These are phyloP conservation scores for Boloria selene DNA, from an alignment of 2,888 invertebrate genomes.

Conservation along the genomic window DNA sequence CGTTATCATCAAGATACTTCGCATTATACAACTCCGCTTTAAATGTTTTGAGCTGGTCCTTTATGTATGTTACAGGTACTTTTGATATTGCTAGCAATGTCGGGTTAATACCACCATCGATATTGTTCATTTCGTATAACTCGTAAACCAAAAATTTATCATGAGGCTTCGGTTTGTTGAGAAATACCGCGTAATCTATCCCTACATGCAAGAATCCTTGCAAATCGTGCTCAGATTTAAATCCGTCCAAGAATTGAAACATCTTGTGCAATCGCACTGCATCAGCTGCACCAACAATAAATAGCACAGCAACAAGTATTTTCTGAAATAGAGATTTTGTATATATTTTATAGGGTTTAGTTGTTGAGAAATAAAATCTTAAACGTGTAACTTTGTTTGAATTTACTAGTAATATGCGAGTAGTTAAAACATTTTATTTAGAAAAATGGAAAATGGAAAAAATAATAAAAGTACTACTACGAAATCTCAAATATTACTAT, in stretches of 20 bases:
- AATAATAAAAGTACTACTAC: too few species aligned
- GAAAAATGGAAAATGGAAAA: too few species aligned
- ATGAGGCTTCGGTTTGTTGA: conserved; percentile 59
- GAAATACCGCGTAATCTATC: conserved; percentile 63
- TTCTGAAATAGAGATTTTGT: conserved; percentile 25
- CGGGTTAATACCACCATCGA: conserved; percentile 53
- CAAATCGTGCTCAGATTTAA: conserved; percentile 58
- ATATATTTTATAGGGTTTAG: too few species aligned
- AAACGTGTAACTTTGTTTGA: too few species aligned
- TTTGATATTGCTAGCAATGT: conserved; percentile 63
- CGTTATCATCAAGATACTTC: conserved; percentile 59
- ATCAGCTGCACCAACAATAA: conserved; percentile 30
- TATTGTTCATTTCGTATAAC: conserved; percentile 65
- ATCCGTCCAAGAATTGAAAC: conserved; percentile 69
- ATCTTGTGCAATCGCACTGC: conserved; percentile 65
- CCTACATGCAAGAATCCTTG: conserved; percentile 68
- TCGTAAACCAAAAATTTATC: conserved; percentile 64
- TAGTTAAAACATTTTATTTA: too few species aligned
- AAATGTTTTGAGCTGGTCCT: conserved; percentile 60
- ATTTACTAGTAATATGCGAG: too few species aligned
- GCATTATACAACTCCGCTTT: conserved; percentile 60
- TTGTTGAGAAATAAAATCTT: too few species aligned
- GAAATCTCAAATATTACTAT: too few species aligned
- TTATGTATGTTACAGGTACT: conserved; percentile 65
- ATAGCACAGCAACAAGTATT: conserved; percentile 21